A percentile compares a stretch with the other conserved stretches of the same genome.
Evolutionary conservation across 1,140 invertebrate species (phyloP).

Genomic region (Orius insidiosus): DNA sequence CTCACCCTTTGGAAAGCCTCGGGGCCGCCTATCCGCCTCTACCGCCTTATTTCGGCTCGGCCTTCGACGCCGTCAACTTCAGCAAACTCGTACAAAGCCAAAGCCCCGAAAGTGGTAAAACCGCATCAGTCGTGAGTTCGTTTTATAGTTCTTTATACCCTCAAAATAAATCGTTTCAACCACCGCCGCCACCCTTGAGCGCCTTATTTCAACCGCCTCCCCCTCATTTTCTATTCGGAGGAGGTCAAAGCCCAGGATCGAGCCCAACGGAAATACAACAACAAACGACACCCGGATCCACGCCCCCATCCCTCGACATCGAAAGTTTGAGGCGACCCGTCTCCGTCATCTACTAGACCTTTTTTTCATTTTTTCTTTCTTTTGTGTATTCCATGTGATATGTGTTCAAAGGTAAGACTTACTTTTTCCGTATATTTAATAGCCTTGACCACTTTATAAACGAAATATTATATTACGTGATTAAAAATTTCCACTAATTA

Average conservation of each 20-base stretch:
- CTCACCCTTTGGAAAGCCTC: constrained; percentile 26
- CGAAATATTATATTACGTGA: constrained; percentile 3
- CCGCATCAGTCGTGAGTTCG: constrained; percentile 37
- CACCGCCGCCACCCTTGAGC: constrained; percentile 13
- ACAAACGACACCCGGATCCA: constrained; percentile 4
- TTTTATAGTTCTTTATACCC: constrained; percentile 42
- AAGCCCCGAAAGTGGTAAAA: constrained; percentile 22
- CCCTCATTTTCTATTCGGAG: constrained; percentile 18
- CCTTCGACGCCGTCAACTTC: constrained; percentile 43
- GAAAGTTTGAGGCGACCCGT: constrained; percentile 21
- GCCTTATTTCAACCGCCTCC: constrained; percentile 18
- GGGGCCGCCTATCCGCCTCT: constrained; percentile 21
- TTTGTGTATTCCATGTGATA: constrained; percentile 5
- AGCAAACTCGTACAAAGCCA: constrained; percentile 32
- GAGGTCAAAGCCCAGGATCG: constrained; percentile 17
- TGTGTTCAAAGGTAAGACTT: constrained; percentile 8
- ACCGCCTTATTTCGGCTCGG: constrained; percentile 35
- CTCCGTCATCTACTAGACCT: constrained; percentile 21
- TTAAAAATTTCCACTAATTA: background rate
- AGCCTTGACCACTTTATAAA: too few species aligned
- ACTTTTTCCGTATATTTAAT: background rate
- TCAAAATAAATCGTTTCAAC: constrained; percentile 10
- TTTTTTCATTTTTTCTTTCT: constrained; percentile 1
- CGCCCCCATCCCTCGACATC: constrained; percentile 18
- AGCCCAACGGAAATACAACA: constrained; percentile 13